A percentile compares a stretch with the other conserved stretches of the same genome.
Evolutionary conservation across 2,888 invertebrate genomes (phyloP).

Genomic region (Scotopteryx bipunctaria): DNA sequence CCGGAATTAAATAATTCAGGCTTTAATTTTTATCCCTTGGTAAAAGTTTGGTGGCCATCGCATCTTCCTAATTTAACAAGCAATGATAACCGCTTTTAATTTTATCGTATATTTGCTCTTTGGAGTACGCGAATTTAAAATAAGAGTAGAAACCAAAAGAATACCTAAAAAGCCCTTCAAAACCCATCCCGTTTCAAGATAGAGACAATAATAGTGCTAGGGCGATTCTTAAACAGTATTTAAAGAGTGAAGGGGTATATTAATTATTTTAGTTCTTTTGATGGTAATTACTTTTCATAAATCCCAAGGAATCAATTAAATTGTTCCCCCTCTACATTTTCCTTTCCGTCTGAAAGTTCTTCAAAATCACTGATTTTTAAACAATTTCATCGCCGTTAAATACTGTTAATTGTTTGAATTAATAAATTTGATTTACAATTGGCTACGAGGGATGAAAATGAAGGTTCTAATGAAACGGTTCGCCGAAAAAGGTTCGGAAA

Average conservation of each 20-base stretch:
- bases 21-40: conserved; percentile 52
- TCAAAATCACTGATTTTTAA: conserved; percentile 38
- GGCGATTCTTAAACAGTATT: too few species aligned
- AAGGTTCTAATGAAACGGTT: conserved; percentile 56
- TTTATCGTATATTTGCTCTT: conserved; percentile 19
- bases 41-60: conserved; percentile 40
- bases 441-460: conserved; percentile 55
- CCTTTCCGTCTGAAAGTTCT: conserved; percentile 26
- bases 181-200: too few species aligned
- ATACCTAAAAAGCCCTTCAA: too few species aligned
- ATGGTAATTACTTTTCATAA: background rate
- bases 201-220: too few species aligned
- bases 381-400: conserved; percentile 47
- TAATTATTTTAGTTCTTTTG: too few species aligned
- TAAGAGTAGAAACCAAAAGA: too few species aligned
- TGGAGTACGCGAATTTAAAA: too few species aligned
- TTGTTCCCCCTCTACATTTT: conserved; percentile 6
- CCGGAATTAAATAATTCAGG: conserved; percentile 54
- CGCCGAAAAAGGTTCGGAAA: conserved; percentile 48
- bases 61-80: conserved; percentile 42
- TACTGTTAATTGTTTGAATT: conserved; percentile 68
- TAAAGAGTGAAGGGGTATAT: too few species aligned
- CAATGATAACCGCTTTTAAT: conserved; percentile 28
- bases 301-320: conserved; percentile 10
- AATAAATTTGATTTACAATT: conserved; percentile 59